Base-by-base conservation (phyloP, 2,888 invertebrate genomes). In the Apamea monoglypha region DNA sequence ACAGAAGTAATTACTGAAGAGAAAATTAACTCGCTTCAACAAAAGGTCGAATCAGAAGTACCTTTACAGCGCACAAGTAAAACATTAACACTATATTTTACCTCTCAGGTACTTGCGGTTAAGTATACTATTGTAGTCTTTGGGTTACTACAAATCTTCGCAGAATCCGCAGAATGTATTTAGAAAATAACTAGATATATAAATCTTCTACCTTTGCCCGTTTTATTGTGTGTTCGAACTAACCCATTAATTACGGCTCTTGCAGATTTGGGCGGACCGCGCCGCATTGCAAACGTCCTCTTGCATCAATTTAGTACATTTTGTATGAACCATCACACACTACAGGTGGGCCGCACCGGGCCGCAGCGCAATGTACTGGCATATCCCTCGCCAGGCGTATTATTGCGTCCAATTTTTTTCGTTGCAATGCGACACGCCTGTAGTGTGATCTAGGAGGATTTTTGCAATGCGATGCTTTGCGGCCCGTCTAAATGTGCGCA, bases 131-230 rank as follows among this genome's bases (percentile, higher is more conserved):
- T n/a, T n/a, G n/a, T n/a, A n/a, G n/a, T n/a, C n/a, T n/a, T n/a
- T n/a, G n/a, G n/a, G n/a, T 53, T 29, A 40, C 78, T 63, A 88
- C 81, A 88, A 88, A 88, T 88, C 88, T 88, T 74, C n/a, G 3
- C 59, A 36, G 16, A 36, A 59, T 74, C 74, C 74, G 59, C 78
- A 68, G 56, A 32, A 67, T 81, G 68, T 88, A 78, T 88, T 87
- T 82, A 87, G 74, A 83, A 78, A 85, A 84, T 82, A 84, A 79
- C 69, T 74, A 70, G 76, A 50, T 70, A 40, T 64, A 81, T 88
- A 85, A 82, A 87, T 87, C 76, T 56, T 64, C 25, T 18, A 76
- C 78, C 74, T 82, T 75, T 72, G 68, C 70, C 71, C 66, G 50
- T 75, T 80, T 83, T 78, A 82, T 81, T 78, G 70, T 66, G 18